Evolutionary conservation across 2,888 invertebrate species (phyloP), one percentile per base, ranked within the genome.

Genomic region (Aquatica leii): DNA sequence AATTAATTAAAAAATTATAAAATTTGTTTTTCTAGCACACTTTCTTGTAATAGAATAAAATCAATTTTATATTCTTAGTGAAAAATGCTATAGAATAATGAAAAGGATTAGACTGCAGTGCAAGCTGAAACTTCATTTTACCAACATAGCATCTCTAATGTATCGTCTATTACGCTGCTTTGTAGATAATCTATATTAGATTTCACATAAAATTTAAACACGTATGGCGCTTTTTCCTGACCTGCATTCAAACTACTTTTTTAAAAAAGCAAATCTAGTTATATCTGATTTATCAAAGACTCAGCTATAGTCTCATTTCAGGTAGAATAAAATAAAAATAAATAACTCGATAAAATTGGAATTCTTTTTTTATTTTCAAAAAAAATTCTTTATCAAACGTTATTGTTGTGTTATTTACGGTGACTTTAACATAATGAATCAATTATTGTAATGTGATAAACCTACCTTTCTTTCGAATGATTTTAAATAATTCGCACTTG

Each of bases 191-290:
- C 59, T 52, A 43, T 59, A 51, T 59, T 54, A 59, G 61, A 62
- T 57, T 61, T 54, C 56, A 51, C 59, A 50, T 48, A 54, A 61
- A 65, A 48, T 37, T 58, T 56, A 57, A 58, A 62, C 60, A 61
- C 53, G 57, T 58, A 20, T 52, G 35, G 34, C 34, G 59, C 20
- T 51, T 17, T 35, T 14, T 31, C 37, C 40, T 52, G 52, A 49
- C 37, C 57, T 57, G 50, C 50, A 57, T 50, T 14, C 40, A 49
- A 50, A 50, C 57, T 2, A 35, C 57, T 46, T 46, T 49, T 20
- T 50, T 35, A 50, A 57, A 17, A 40, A 57, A 34, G 12, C 24
- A 50, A 49, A 40, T 15, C 48, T 56, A 37, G 14, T 46, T 46
- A 46, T 46, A 18, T 46, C 46, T 46, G 46, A 46, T 46, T 46